Base-by-base conservation (phyloP, 23 tunicate genomes). In the Halocynthia roretzi region DNA sequence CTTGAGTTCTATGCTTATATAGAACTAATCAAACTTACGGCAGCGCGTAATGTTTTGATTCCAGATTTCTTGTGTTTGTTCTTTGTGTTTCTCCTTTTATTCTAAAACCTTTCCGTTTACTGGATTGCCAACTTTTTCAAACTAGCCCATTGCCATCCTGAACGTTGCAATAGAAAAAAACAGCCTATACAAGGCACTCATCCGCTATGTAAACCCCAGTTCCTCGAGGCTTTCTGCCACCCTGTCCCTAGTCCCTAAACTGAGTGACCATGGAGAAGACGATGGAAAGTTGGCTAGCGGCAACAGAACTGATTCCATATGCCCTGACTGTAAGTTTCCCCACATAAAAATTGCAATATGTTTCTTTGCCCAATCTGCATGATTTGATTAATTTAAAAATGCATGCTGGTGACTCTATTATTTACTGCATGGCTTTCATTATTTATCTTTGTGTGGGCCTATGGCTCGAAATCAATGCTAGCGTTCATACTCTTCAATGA, bases 321-420 rank as follows among this genome's bases (percentile, higher is more conserved):
- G 87, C 61, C 82, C 72, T n/a, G 80, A 89, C 54, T 89, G 96
- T 89, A 84, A 89, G 96, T 89, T 22, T 15, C 54, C 17, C 52
- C 18, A 67, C 5, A 48, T 11, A 31, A 31, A 31, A 31, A 31
- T 0, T 31, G 44, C 44, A 31, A 31, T 31, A 31, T 31, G 4
- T 31, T 31, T 31, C 44, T 31, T 4, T 4, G 44, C 5, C 21
- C 57, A 53, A 56, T 7, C 0, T 76, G 80, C 23, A 48, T 51
- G 54, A 55, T 51, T 60, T 4, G 1, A 68, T 1, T 68, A 20
- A n/a, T 15, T 20, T 15, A 67, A 20, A 15, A 67, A 19, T n/a
- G 71, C 71, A 67, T 67, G 71, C 22, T 67, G 22, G 11, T 58
- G 17, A 58, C n/a, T 58, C 17, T 15, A 58, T 1, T 58, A 14